These are phyloP conservation scores for Menidia beryllina DNA, from an alignment of 2,113 vertebrate genomes.

Conservation along the genomic window DNA sequence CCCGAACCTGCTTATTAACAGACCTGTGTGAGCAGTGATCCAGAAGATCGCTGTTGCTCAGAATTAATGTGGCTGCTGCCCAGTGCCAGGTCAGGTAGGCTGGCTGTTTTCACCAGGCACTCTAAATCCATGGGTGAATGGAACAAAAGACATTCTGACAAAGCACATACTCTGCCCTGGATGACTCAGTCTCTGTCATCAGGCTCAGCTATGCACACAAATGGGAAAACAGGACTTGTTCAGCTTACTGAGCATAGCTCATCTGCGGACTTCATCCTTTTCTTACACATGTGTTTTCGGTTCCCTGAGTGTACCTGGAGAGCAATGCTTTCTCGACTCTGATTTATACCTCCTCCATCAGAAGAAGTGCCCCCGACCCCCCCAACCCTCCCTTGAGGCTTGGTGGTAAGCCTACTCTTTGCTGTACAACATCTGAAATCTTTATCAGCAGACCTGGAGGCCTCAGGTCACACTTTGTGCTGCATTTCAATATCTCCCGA, in stretches of 20 bases:
- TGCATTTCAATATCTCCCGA: slow-evolving; percentile 57
- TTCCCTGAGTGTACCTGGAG: slow-evolving; percentile 32
- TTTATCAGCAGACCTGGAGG: slow-evolving; percentile 67
- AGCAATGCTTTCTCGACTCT: slow-evolving; percentile 44
- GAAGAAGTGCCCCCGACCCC: slow-evolving; percentile 30
- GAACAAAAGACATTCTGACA: slow-evolving; percentile 71
- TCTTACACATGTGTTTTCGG: slow-evolving; percentile 66
- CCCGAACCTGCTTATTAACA: slow-evolving; percentile 58
- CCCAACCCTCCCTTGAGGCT: no score
- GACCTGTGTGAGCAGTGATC: slow-evolving; percentile 57
- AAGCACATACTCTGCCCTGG: slow-evolving; percentile 59
- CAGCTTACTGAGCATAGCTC: slow-evolving; percentile 44
- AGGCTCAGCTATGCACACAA: slow-evolving; percentile 40
- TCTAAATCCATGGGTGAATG: slow-evolving; percentile 57
- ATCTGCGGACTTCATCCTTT: slow-evolving; percentile 53
- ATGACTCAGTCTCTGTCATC: slow-evolving; percentile 70
- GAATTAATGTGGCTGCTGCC: slow-evolving; percentile 73
- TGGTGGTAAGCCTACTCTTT: slow-evolving; percentile 49
- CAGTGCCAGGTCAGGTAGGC: slow-evolving; percentile 51
- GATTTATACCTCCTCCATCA: slow-evolving; percentile 64
- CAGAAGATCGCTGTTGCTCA: slow-evolving; percentile 40
- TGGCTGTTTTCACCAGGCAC: slow-evolving; percentile 59
- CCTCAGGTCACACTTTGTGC: slow-evolving; percentile 32
- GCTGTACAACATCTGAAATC: slow-evolving; percentile 79
- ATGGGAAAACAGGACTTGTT: slow-evolving; percentile 52